phyloP scores from a whole-genome alignment of 2,113 vertebrate species.

The Xenopus laevis region DNA sequence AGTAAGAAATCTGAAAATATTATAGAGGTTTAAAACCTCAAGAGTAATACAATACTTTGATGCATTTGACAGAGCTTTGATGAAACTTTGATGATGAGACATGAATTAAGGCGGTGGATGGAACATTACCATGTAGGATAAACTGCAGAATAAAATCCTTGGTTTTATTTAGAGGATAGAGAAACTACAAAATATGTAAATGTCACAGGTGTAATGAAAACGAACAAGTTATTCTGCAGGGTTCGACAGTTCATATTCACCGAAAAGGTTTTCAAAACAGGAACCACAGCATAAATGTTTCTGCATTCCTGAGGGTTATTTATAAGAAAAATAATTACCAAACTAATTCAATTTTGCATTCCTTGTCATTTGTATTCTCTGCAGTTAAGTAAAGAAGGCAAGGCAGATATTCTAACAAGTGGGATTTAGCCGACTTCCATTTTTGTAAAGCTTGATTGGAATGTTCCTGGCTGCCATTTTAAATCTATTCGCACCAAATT shows the following conservation, averaged over 20 bases:
- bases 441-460: too few relatives aligned
- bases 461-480: too few relatives aligned
- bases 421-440: too few relatives aligned
- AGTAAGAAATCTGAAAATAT: constrained; percentile 6
- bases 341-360: too few relatives aligned
- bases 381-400: too few relatives aligned
- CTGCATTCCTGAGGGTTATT: not conserved
- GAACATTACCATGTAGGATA: not conserved
- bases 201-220: not conserved
- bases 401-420: too few relatives aligned
- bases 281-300: not conserved
- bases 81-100: not conserved
- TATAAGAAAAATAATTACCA: too few relatives aligned
- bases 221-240: not conserved
- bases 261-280: not conserved
- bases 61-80: not conserved
- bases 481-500: too few relatives aligned
- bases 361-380: too few relatives aligned
- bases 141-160: not conserved
- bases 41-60: not conserved
- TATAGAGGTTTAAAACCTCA: not conserved
- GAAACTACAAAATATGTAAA: not conserved
- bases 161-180: not conserved
- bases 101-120: constrained; percentile 1
- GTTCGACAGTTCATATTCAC: not conserved